Evolutionary conservation across 2,113 vertebrate species (phyloP).

Genomic region (Ammodytes marinus): DNA sequence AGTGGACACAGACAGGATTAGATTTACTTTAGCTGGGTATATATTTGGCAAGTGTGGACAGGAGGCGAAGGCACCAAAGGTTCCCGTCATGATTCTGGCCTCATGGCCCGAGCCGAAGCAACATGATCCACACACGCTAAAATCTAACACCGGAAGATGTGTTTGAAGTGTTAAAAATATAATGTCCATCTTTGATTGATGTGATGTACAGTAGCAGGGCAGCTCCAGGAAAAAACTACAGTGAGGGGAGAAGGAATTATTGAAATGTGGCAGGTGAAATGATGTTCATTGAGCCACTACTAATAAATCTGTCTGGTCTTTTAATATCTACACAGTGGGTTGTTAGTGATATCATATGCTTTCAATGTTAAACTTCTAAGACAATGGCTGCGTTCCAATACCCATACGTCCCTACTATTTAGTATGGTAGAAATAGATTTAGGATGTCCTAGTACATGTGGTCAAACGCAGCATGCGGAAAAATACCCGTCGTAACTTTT

Average conservation of each 20-base stretch:
- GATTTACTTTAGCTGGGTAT: constrained; percentile 77
- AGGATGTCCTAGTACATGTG: no score
- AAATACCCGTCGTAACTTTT: no score
- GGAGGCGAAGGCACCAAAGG: constrained; percentile 38
- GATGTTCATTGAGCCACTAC: not conserved
- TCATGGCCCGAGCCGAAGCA: constrained; percentile 36
- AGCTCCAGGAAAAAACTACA: not conserved
- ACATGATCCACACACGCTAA: constrained; percentile 62
- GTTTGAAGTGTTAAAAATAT: constrained; percentile 58
- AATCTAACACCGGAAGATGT: constrained; percentile 65
- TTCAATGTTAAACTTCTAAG: not conserved
- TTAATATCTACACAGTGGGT: not conserved
- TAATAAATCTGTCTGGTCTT: not conserved
- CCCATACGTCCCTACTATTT: no score
- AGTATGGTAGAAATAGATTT: no score
- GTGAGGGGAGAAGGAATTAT: not conserved
- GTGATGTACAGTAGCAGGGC: constrained; percentile 16
- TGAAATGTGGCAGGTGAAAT: constrained; percentile 23
- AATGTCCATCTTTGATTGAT: constrained; percentile 24
- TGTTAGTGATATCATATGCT: not conserved
- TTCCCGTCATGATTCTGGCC: constrained; percentile 68
- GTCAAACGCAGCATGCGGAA: no score
- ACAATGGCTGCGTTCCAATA: not conserved
- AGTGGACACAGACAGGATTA: constrained; percentile 66
- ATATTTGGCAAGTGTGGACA: constrained; percentile 81